phyloP scores from a whole-genome alignment of 2,888 invertebrate genomes.

The Drymonia ruficornis region DNA sequence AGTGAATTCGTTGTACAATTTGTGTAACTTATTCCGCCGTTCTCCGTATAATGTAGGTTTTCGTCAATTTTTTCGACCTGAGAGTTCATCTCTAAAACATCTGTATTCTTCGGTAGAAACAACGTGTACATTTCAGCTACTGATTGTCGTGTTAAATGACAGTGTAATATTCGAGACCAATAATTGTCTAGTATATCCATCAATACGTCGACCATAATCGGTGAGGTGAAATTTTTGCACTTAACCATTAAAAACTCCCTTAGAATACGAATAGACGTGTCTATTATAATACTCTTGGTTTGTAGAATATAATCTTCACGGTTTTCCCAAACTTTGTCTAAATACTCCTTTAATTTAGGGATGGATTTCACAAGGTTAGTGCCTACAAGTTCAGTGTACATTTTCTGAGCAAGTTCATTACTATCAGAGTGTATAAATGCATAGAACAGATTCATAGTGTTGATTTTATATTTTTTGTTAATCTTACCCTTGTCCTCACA shows the following conservation, averaged over 20 bases:
- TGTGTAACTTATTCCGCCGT: conserved; percentile 10
- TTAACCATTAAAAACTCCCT: conserved; percentile 24
- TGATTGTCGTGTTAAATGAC: conserved; percentile 22
- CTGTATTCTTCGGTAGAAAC: conserved; percentile 15
- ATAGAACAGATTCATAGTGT: conserved; percentile 21
- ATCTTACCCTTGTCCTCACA: conserved; percentile 21
- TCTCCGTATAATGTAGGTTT: conserved; percentile 8
- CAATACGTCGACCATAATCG: conserved; percentile 47
- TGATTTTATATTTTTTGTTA: conserved; percentile 10
- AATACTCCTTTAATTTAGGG: conserved; percentile 17
- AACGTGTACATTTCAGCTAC: conserved; percentile 24
- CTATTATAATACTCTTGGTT: conserved; percentile 11
- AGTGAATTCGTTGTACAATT: conserved; percentile 41
- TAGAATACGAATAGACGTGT: conserved; percentile 22
- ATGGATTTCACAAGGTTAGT: conserved; percentile 6
- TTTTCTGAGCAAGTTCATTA: conserved; percentile 12
- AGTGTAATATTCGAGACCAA: conserved; percentile 33
- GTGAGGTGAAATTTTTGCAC: conserved; percentile 38
- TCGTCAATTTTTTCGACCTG: conserved; percentile 6
- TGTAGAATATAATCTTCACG: conserved; percentile 14
- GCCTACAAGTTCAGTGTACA: conserved; percentile 12
- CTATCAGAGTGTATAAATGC: conserved; percentile 15
- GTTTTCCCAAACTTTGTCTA: conserved; percentile 16
- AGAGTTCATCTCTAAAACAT: conserved; percentile 5
- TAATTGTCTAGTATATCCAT: conserved; percentile 45